Evolutionary conservation across 2,113 vertebrate genomes (phyloP).

Genomic region (Cinclus mexicanus): DNA sequence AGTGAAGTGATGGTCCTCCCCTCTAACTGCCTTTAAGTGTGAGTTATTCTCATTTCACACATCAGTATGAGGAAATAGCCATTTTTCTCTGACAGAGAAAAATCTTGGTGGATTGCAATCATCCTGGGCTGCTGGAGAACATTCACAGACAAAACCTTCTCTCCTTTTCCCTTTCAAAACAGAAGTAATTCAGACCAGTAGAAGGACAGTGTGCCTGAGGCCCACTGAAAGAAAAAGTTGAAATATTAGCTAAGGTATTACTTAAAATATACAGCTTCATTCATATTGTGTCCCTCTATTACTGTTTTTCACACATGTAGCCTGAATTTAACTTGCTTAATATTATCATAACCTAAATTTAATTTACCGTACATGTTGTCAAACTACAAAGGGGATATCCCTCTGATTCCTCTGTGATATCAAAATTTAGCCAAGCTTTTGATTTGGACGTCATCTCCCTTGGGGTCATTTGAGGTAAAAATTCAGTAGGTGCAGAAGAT

Average conservation of each 20-base stretch:
- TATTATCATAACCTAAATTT: not conserved
- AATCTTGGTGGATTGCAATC: not conserved
- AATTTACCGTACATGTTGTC: not conserved
- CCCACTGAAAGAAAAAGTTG: not conserved
- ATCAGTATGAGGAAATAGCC: not conserved
- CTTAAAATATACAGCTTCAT: not conserved
- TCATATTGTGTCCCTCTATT: not conserved
- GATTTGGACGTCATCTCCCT: not conserved
- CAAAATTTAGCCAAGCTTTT: not conserved
- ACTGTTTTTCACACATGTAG: not conserved
- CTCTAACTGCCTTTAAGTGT: not conserved
- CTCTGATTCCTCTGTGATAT: not conserved
- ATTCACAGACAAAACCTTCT: not conserved
- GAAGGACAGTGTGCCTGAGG: not conserved
- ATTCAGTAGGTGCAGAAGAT: not conserved
- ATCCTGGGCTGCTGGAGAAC: not conserved
- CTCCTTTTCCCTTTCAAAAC: not conserved
- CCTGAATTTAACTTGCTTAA: not conserved
- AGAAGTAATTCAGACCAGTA: not conserved
- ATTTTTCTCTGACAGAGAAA: not conserved
- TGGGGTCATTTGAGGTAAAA: not conserved
- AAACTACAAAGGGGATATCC: not conserved
- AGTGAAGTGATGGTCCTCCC: not conserved
- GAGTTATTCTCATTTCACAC: not conserved
- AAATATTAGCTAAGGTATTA: not conserved